Conservation (phyloP, 1,140 invertebrate species). For the Lepidurus apus region DNA sequence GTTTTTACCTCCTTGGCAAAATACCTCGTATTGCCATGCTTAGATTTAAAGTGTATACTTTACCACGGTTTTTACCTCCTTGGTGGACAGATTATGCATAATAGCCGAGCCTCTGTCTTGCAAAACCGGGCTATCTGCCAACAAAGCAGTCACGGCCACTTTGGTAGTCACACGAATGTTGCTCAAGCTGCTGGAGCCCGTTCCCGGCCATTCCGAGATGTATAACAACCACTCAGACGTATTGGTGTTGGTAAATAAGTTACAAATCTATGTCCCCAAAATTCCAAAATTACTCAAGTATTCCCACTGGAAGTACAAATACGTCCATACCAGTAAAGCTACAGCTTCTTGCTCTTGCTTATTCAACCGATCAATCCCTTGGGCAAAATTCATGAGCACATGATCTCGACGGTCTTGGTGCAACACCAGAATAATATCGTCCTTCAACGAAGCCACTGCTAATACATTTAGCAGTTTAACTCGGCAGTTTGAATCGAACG, state of each 20-base stretch:
- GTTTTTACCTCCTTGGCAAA: constrained; percentile 84
- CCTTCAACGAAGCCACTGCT: constrained; percentile 70
- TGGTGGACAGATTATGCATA: constrained; percentile 84
- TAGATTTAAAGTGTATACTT: constrained; percentile 54
- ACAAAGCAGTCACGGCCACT: constrained; percentile 76
- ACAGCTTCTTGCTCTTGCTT: constrained; percentile 69
- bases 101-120: constrained; percentile 77
- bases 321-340: constrained; percentile 66
- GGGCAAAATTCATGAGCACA: constrained; percentile 81
- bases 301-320: constrained; percentile 31
- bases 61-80: constrained; percentile 93
- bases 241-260: constrained; percentile 81
- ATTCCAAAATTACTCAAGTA: constrained; percentile 32
- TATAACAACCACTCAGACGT: constrained; percentile 81
- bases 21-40: constrained; percentile 25
- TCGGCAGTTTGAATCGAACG: constrained; percentile 44
- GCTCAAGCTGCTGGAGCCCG: constrained; percentile 51
- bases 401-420: constrained; percentile 86
- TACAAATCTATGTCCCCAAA: constrained; percentile 62
- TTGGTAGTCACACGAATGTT: constrained; percentile 87
- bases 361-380: constrained; percentile 71
- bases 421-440: constrained; percentile 80
- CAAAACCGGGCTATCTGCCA: constrained; percentile 63
- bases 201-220: constrained; percentile 34
- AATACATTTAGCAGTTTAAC: constrained; percentile 62